These are phyloP conservation scores for Callospermophilus lateralis DNA, from an alignment of 2,113 vertebrate species.

Conservation along the genomic window DNA sequence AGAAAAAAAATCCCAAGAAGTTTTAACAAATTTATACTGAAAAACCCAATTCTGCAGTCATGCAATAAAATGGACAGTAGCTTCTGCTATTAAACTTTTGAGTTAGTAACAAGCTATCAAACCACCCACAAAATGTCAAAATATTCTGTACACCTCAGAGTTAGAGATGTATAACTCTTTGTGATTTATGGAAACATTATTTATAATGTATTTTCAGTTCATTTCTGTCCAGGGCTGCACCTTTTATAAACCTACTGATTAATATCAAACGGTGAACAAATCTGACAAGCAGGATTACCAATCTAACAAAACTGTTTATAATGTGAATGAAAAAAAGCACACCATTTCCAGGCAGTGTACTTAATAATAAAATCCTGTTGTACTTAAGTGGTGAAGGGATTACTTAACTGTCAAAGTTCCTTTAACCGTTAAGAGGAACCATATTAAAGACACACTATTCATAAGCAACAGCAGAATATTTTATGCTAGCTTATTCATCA, in stretches of 20 bases:
- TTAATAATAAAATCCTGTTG: constrained; percentile 91
- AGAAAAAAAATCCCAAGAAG: constrained; percentile 13
- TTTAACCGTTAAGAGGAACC: constrained; percentile 88
- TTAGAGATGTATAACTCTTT: constrained; percentile 67
- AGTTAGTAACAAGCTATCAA: constrained; percentile 76
- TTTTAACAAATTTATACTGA: constrained; percentile 24
- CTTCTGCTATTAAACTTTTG: constrained; percentile 67
- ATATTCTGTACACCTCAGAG: constrained; percentile 70
- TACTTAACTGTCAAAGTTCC: constrained; percentile 90
- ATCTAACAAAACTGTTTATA: constrained; percentile 92
- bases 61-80: constrained; percentile 68
- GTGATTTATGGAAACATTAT: constrained; percentile 85
- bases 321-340: constrained; percentile 88
- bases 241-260: constrained; percentile 92
- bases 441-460: constrained; percentile 87
- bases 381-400: constrained; percentile 90
- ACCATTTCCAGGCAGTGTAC: constrained; percentile 88
- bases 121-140: constrained; percentile 79
- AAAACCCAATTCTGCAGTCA: neutral
- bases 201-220: constrained; percentile 87
- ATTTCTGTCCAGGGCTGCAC: constrained; percentile 86
- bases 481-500: constrained; percentile 84
- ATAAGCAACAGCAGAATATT: constrained; percentile 84
- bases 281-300: constrained; percentile 92
- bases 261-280: constrained; percentile 91